Base-by-base conservation (phyloP, 2,888 invertebrate species). In the Salticus scenicus region DNA sequence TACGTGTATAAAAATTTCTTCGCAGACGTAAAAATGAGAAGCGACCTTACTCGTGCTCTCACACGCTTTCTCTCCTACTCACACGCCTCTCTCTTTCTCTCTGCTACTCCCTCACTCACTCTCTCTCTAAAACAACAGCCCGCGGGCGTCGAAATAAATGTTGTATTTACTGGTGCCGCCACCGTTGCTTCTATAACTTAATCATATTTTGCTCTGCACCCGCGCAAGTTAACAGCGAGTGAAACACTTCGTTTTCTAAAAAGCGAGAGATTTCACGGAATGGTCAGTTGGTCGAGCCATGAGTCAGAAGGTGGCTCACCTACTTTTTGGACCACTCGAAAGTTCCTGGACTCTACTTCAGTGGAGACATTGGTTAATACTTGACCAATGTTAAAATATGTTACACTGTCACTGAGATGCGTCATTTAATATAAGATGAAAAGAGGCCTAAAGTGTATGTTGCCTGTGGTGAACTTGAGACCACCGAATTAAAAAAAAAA, bases 121-220 rank as follows among this genome's bases (percentile, higher is more conserved):
- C 37, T 66, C 83, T 77, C 73, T 83, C 83, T 84, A 79, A 84
- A 79, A 78, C 84, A 84, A 78, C 84, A 84, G 84, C 84, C 84
- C 84, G 69, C 41, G 78, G 84, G 78, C 84, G 70, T 69, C 63
- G 84, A 84, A 84, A 84, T 84, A 78, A 84, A 84, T 84, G 84
- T 84, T 84, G 78, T 84, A 84, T 84, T 84, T 84, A 84, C 84
- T 78, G 72, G 67, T 66, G 83, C 83, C 83, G 76, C 83, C 77
- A 51, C 77, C 57, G 24, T 37, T 24, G 80, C 70, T 72, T 77
- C 84, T 74, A 74, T 84, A 84, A 79, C 78, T 79, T 84, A 84
- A 84, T 84, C 84, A 84, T 84, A 84, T 84, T 84, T 83, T 67
- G 57, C 76, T 66, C 74, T 17, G 81, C 66, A 24, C 72, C 64